Evolutionary conservation across 2,113 vertebrate genomes (phyloP).

Genomic region (Butorides virescens): DNA sequence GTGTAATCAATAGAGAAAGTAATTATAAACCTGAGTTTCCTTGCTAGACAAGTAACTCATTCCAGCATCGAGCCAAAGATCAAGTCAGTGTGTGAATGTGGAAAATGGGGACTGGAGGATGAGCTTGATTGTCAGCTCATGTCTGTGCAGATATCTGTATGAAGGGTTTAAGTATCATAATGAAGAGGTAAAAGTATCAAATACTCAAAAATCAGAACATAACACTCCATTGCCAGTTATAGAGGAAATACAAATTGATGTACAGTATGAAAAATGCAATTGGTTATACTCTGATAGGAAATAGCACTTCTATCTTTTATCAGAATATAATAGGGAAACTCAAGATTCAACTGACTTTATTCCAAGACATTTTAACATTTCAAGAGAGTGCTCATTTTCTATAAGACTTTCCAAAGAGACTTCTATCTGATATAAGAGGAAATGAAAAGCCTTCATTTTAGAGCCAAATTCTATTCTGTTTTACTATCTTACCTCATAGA

Average conservation of each 20-base stretch:
- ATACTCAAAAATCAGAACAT: neutral
- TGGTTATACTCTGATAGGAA: neutral
- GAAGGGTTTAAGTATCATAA: neutral
- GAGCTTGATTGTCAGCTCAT: neutral
- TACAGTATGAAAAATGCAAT: neutral
- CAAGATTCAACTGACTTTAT: neutral
- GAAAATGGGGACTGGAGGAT: neutral
- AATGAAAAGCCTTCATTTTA: neutral
- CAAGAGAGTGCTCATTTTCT: neutral
- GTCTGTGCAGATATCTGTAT: neutral
- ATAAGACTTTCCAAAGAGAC: neutral
- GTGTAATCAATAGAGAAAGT: neutral
- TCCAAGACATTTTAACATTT: neutral
- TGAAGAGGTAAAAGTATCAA: neutral
- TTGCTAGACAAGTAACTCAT: neutral
- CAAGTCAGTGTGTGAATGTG: neutral
- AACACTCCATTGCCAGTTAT: neutral
- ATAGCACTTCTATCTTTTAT: neutral
- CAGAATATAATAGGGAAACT: neutral
- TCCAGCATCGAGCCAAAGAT: neutral
- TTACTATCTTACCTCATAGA: neutral
- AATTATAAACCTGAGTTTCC: neutral
- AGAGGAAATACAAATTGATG: neutral
- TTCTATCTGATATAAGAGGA: neutral
- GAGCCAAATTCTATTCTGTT: neutral